Evolutionary conservation across 2,888 invertebrate genomes (phyloP), one percentile per base, ranked within the genome.

Genomic region (Torymus texanus): DNA sequence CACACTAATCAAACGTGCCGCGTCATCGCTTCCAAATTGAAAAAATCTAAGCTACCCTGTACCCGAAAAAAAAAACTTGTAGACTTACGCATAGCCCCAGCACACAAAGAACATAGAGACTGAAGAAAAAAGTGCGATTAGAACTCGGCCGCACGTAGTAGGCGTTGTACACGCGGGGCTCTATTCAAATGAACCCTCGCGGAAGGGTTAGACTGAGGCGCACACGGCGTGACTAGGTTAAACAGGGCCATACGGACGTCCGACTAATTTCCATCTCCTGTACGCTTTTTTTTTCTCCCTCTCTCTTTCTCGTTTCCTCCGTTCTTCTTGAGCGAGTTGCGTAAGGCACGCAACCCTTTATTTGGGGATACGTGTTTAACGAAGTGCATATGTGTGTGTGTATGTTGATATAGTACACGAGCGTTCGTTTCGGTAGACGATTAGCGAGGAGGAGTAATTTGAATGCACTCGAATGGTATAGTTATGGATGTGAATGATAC

Each of bases 121-220:
- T 18, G 61, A 67, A 50, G 51, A n/a, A 51, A 50, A 82, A 78
- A 76, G 74, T 79, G 77, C 71, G 72, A 73, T 72, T 78, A 81
- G 72, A 80, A 76, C 63, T 29, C 59, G 53, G 18, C 12, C 14
- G 59, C 75, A 83, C 83, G 87, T 88, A 85, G 87, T 88, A 85
- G 88, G 88, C 88, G 88, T 87, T 84, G 41, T 41, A 41, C 10
- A 41, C 41, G 82, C 81, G 77, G 81, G 82, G 80, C 81, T 82
- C 89, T 86, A 89, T 90, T 90, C 89, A 90, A 89, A 89, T 89
- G 87, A 89, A 89, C 88, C 90, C 90, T 88, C 85, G 83, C 81
- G 87, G 85, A 88, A 88, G 86, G 83, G 84, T 84, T 24, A 14
- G 16, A 58, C 29, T 29, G 2, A 5, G 59, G 41, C 81, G 87